Evolutionary conservation across 1,140 invertebrate species (phyloP).

Genomic region (Drosophila simulans): DNA sequence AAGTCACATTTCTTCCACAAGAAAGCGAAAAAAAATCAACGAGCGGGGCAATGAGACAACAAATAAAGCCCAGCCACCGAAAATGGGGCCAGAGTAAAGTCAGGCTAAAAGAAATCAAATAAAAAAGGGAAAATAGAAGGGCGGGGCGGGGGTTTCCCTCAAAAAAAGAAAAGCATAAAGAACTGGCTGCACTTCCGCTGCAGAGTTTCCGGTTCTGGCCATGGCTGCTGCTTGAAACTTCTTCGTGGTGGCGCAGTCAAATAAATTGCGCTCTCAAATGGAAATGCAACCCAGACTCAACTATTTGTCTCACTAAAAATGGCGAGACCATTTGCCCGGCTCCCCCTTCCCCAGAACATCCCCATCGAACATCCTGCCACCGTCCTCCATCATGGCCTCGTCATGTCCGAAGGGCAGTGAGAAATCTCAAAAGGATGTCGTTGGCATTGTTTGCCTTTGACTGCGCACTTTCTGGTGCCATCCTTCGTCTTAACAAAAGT

Average conservation of each 20-base stretch:
- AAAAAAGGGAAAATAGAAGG: slow-evolving; percentile 27
- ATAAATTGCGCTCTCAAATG: slow-evolving; percentile 76
- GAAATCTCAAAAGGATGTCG: slow-evolving; percentile 72
- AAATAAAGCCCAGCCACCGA: slow-evolving; percentile 59
- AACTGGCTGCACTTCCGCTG: slow-evolving; percentile 70
- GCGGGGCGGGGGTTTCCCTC: background rate
- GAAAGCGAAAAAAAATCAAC: background rate
- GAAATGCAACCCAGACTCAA: slow-evolving; percentile 67
- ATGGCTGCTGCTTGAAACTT: slow-evolving; percentile 61
- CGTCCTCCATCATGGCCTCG: slow-evolving; percentile 55
- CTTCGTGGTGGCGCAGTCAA: slow-evolving; percentile 69
- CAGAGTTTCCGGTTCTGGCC: slow-evolving; percentile 63
- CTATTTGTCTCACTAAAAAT: slow-evolving; percentile 73
- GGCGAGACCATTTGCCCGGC: slow-evolving; percentile 66
- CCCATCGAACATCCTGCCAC: slow-evolving; percentile 22
- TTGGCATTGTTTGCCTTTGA: slow-evolving; percentile 69
- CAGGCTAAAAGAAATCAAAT: slow-evolving; percentile 57
- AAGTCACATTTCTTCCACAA: slow-evolving; percentile 63
- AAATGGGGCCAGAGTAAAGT: slow-evolving; percentile 60
- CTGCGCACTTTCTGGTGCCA: slow-evolving; percentile 65
- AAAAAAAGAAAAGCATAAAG: slow-evolving; percentile 34
- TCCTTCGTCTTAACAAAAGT: slow-evolving; percentile 69
- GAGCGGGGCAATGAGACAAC: slow-evolving; percentile 50
- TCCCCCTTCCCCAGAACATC: background rate
- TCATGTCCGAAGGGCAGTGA: slow-evolving; percentile 67